phyloP scores from a whole-genome alignment of 2,888 invertebrate genomes.

The Ceramica pisi region DNA sequence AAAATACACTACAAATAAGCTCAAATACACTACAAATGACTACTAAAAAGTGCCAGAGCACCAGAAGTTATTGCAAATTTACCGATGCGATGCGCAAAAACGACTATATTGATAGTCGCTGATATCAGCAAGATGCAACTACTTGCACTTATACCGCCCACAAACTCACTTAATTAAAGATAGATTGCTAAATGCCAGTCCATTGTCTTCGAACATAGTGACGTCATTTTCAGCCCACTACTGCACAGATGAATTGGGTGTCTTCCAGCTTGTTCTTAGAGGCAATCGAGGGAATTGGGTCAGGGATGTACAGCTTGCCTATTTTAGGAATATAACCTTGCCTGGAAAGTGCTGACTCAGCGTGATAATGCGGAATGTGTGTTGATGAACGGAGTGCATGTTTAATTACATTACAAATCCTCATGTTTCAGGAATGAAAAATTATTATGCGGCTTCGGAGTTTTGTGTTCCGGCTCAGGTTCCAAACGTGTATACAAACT shows the following conservation, averaged over 20 bases:
- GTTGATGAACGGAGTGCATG: constrained; percentile 3
- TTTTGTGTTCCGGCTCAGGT: neutral
- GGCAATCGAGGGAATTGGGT: constrained; percentile 54
- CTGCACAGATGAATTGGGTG: constrained; percentile 54
- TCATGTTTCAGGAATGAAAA: neutral
- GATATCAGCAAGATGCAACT: too few relatives aligned
- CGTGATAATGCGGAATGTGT: neutral
- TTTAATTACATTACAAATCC: constrained; percentile 18
- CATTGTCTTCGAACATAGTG: constrained; percentile 57
- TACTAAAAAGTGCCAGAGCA: too few relatives aligned
- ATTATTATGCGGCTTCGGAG: neutral
- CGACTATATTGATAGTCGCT: too few relatives aligned
- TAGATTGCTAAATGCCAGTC: constrained; percentile 34
- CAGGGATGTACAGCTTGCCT: constrained; percentile 33
- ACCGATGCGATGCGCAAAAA: too few relatives aligned
- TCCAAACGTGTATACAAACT: neutral
- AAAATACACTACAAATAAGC: too few relatives aligned
- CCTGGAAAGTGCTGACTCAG: constrained; percentile 28
- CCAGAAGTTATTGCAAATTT: too few relatives aligned
- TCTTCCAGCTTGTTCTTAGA: constrained; percentile 56
- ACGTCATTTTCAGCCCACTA: constrained; percentile 57
- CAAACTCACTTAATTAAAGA: constrained; percentile 48
- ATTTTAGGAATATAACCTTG: constrained; percentile 18
- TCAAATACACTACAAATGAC: too few relatives aligned
- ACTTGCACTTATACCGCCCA: too few relatives aligned